Percentiles rank a stretch among this genome's conserved stretches.
phyloP scores from a whole-genome alignment of 2,113 vertebrate species.

The Elachura formosa region DNA sequence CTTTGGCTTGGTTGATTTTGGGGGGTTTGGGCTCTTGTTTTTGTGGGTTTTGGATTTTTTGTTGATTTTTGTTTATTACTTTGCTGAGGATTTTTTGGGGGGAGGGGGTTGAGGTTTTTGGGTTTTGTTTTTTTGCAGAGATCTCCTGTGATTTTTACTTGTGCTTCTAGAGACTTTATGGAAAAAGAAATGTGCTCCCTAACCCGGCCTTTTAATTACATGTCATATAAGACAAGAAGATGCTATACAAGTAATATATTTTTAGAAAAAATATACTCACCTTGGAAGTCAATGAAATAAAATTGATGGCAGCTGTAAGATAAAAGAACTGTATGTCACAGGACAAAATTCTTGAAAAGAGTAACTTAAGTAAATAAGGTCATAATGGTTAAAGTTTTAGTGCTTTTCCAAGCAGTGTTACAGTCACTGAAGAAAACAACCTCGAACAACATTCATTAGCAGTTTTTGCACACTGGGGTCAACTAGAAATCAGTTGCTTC shows the following conservation, averaged over 20 bases:
- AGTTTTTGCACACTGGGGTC: fast-evolving
- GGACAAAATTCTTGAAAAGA: background rate
- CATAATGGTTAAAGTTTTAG: background rate
- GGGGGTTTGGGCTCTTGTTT: background rate
- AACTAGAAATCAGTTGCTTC: fast-evolving
- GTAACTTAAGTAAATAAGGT: background rate
- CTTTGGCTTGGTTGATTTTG: background rate
- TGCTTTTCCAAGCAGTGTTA: background rate
- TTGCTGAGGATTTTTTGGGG: no score
- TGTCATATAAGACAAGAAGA: background rate
- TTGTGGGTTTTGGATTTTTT: no score
- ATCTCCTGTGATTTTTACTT: background rate
- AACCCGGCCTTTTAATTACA: background rate
- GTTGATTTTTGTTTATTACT: background rate
- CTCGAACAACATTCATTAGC: background rate
- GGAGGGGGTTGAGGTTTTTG: no score
- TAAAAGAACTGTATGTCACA: background rate
- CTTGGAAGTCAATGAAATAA: background rate
- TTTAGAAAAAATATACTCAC: background rate
- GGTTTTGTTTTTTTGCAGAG: background rate
- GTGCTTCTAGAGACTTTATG: background rate
- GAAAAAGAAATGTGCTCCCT: background rate
- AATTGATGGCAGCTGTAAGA: background rate
- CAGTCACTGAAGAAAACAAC: background rate
- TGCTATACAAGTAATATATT: background rate